Evolutionary conservation across 2,888 invertebrate genomes (phyloP).

Genomic region (Anticlea derivata): DNA sequence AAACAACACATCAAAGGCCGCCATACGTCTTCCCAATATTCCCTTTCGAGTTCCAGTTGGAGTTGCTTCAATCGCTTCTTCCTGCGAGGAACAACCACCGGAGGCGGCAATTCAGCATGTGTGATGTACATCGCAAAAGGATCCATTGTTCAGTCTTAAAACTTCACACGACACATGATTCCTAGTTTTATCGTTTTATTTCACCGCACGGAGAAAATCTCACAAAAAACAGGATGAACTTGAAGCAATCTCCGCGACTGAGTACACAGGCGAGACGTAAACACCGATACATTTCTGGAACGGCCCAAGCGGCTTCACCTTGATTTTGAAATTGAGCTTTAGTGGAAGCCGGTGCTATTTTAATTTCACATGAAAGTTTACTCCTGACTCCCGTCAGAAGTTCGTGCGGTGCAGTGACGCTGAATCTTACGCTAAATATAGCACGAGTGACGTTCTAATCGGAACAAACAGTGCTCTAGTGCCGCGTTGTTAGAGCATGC

Average conservation of each 20-base stretch:
- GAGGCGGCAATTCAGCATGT: conserved; percentile 70
- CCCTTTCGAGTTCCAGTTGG: conserved; percentile 64
- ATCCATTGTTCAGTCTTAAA: conserved; percentile 58
- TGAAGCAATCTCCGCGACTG: conserved; percentile 57
- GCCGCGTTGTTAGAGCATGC: conserved; percentile 58
- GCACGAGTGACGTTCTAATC: conserved; percentile 39
- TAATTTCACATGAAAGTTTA: conserved; percentile 72
- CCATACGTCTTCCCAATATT: conserved; percentile 50
- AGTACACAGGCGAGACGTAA: conserved; percentile 58
- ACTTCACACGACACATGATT: conserved; percentile 42
- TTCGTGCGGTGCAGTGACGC: conserved; percentile 69
- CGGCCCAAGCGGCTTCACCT: conserved; percentile 77
- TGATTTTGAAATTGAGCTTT: conserved; percentile 81
- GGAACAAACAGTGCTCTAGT: conserved; percentile 41
- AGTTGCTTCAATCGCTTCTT: conserved; percentile 76
- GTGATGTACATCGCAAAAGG: conserved; percentile 77
- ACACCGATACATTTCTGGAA: conserved; percentile 72
- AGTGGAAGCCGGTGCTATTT: conserved; percentile 74
- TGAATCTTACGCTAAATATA: conserved; percentile 60
- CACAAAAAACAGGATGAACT: conserved; percentile 57
- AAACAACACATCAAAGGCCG: conserved; percentile 38
- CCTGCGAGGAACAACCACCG: conserved; percentile 70
- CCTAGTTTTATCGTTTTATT: conserved; percentile 52
- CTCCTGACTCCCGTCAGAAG: conserved; percentile 63
- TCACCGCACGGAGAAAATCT: conserved; percentile 42